A percentile compares a stretch with the other conserved stretches of the same genome.
Conservation (phyloP, 2,113 vertebrate genomes). For the Archocentrus centrarchus region DNA sequence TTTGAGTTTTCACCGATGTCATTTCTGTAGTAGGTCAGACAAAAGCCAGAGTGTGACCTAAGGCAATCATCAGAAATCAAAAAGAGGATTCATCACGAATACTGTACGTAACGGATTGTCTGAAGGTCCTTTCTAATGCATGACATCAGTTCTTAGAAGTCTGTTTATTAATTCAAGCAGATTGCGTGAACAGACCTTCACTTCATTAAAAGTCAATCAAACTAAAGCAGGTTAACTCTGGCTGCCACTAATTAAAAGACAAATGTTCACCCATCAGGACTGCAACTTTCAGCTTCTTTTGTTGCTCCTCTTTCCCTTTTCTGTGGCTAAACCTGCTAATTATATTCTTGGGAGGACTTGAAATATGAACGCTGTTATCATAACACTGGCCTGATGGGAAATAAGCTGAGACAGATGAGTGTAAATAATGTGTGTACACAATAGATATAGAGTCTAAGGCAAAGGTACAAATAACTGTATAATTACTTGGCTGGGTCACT, state of each 20-base stretch:
- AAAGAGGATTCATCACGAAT: neutral
- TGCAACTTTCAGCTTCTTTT: neutral
- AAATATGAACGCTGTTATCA: neutral
- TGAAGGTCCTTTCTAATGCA: conserved; percentile 1
- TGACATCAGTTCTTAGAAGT: neutral
- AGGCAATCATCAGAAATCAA: neutral
- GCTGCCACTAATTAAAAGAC: neutral
- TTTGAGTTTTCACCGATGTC: neutral
- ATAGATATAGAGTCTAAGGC: neutral
- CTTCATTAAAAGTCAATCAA: conserved; percentile 43
- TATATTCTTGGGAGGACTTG: neutral
- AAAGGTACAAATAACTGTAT: neutral
- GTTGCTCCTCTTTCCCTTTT: neutral
- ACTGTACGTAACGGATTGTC: neutral
- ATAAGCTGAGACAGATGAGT: neutral
- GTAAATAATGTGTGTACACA: neutral
- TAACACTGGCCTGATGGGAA: neutral
- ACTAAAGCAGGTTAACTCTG: neutral
- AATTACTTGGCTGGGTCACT: conserved; percentile 11
- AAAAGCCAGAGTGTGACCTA: neutral
- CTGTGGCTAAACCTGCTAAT: neutral
- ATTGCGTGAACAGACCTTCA: conserved; percentile 7
- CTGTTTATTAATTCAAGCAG: neutral
- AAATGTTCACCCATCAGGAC: neutral
- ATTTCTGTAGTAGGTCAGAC: neutral